These are phyloP conservation scores for Synanceia verrucosa DNA, from an alignment of 2,797 vertebrate genomes.

Conservation along the genomic window DNA sequence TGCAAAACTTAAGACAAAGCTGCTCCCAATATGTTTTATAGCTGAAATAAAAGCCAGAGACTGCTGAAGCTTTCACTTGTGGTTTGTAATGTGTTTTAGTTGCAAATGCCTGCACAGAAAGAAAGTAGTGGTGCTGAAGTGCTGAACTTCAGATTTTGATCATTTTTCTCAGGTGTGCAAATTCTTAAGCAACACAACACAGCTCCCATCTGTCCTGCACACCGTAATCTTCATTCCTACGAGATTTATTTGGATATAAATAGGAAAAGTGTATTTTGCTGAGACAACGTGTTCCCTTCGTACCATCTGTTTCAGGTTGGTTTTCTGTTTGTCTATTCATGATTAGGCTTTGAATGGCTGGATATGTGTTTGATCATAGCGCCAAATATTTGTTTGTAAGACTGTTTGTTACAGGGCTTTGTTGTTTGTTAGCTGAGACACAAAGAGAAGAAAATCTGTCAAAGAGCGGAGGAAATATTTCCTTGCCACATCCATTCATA, in stretches of 20 bases:
- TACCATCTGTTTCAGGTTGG: conserved; percentile 49
- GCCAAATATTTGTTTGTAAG: conserved; percentile 60
- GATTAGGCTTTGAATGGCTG: conserved; percentile 60
- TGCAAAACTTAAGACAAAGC: background rate
- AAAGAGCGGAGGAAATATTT: conserved; percentile 47
- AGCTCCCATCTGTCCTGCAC: conserved; percentile 50
- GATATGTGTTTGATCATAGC: conserved; percentile 53
- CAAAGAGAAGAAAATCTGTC: conserved; percentile 43
- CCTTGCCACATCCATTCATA: conserved; percentile 34
- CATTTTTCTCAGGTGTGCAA: conserved; percentile 14
- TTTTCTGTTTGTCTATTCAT: conserved; percentile 47
- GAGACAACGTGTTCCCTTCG: conserved; percentile 50
- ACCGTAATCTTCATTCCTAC: conserved; percentile 47
- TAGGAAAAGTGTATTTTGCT: conserved; percentile 47
- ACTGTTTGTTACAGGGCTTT: conserved; percentile 55
- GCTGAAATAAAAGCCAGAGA: background rate
- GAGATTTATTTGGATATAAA: conserved; percentile 53
- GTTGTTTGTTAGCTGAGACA: conserved; percentile 57
- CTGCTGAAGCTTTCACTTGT: background rate
- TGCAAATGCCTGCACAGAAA: background rate
- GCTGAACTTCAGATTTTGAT: conserved; percentile 8
- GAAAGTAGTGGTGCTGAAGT: background rate
- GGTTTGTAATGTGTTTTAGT: background rate
- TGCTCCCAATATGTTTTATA: background rate
- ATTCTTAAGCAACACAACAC: background rate